Evolutionary conservation across 35 echinoderm and acorn worm species (phyloP).

Genomic region (Lytechinus variegatus): DNA sequence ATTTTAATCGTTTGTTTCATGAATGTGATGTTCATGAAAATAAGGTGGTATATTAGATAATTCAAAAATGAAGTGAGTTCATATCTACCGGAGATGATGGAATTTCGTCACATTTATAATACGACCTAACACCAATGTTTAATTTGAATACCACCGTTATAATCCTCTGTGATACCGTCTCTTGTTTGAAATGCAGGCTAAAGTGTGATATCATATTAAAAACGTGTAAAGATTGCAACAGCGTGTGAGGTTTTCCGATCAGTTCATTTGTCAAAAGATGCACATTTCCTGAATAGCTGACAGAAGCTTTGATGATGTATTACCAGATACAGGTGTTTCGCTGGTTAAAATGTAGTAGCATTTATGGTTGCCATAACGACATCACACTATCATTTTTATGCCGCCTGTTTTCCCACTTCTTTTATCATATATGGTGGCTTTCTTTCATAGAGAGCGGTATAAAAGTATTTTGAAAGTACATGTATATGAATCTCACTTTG

Average conservation of each 20-base stretch:
- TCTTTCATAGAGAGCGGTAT: not conserved
- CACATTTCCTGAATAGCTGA: conserved; percentile 4
- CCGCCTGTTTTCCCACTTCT: not conserved
- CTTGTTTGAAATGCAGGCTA: not conserved
- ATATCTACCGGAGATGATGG: not conserved
- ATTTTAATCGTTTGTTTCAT: not conserved
- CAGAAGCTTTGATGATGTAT: not conserved
- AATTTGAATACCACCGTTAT: not conserved
- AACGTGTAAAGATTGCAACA: not conserved
- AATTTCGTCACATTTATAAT: not conserved
- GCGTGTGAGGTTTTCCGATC: not conserved
- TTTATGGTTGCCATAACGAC: not conserved
- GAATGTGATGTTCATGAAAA: too few relatives aligned
- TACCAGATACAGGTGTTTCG: conserved; percentile 35
- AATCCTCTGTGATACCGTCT: not conserved
- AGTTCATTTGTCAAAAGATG: conserved; percentile 26
- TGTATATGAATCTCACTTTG: not conserved
- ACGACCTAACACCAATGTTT: not conserved
- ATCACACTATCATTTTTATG: not conserved
- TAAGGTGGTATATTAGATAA: not conserved
- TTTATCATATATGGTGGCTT: not conserved
- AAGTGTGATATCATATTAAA: not conserved
- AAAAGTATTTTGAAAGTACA: not conserved
- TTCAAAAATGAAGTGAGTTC: not conserved
- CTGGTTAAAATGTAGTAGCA: conserved; percentile 25